Percentiles rank a stretch among this genome's conserved stretches.
These are phyloP conservation scores for Gasterosteus aculeatus DNA, from an alignment of 2,113 vertebrate genomes.

Conservation along the genomic window DNA sequence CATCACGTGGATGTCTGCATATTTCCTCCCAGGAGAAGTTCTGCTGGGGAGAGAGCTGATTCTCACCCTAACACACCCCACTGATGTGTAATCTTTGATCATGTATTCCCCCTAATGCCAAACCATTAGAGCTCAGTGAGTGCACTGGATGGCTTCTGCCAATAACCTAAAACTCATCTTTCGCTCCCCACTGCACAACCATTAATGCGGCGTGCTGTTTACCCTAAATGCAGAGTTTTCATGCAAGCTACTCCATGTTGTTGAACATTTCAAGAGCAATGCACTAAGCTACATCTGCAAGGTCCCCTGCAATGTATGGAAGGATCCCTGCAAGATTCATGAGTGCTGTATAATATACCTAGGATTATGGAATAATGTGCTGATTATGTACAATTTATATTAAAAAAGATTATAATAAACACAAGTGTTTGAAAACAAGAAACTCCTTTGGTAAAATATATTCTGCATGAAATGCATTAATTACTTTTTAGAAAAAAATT, in stretches of 20 bases:
- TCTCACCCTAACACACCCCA: background rate
- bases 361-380: conserved; percentile 9
- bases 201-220: conserved; percentile 2
- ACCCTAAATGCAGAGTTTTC: conserved; percentile 1
- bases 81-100: background rate
- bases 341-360: background rate
- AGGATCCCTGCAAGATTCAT: background rate
- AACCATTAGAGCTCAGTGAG: conserved; percentile 24
- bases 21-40: background rate
- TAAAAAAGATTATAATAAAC: background rate
- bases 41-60: background rate
- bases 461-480: conserved; percentile 14
- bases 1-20: background rate
- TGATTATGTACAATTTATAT: conserved; percentile 16
- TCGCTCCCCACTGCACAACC: conserved; percentile 9
- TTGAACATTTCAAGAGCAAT: conserved; percentile 16
- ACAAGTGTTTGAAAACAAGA: background rate
- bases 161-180: conserved; percentile 2
- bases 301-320: conserved; percentile 13
- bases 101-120: conserved; percentile 9
- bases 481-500: no score
- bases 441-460: conserved; percentile 4
- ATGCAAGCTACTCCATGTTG: background rate
- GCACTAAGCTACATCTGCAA: conserved; percentile 27
- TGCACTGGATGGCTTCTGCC: conserved; percentile 20